These are phyloP conservation scores for Narcine bancroftii DNA, from an alignment of 2,113 vertebrate genomes.

Conservation along the genomic window DNA sequence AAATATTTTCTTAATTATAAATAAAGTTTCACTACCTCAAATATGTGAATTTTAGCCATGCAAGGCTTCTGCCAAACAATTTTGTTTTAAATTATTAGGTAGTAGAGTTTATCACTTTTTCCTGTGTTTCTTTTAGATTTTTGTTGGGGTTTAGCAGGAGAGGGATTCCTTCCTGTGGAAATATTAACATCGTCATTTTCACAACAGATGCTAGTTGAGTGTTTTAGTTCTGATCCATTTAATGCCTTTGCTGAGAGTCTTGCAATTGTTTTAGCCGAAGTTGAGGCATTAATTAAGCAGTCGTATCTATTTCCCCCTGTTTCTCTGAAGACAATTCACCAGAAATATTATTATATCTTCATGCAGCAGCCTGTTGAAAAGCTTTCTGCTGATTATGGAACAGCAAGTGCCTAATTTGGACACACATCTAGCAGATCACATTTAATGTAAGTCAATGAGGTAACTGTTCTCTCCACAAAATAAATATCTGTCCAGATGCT, in stretches of 20 bases:
- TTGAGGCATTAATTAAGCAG: not conserved
- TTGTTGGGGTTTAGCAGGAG: not conserved
- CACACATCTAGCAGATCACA: not conserved
- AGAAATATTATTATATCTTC: not conserved
- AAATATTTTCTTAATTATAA: conserved; percentile 20
- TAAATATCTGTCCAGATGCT: not conserved
- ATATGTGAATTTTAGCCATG: not conserved
- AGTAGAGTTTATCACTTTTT: not conserved
- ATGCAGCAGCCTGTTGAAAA: not conserved
- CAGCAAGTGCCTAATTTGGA: not conserved
- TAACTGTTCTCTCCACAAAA: not conserved
- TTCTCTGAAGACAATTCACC: not conserved
- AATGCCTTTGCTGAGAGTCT: not conserved
- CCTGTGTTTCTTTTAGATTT: not conserved
- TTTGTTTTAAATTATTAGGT: not conserved
- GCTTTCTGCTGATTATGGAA: not conserved
- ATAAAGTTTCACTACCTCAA: not conserved
- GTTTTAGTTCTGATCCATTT: not conserved
- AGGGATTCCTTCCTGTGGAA: not conserved
- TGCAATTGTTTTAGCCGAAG: not conserved
- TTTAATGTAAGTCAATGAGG: not conserved
- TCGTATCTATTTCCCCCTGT: not conserved
- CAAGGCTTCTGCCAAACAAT: not conserved
- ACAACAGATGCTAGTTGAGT: not conserved
- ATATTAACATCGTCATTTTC: not conserved